Evolutionary conservation across 2,113 vertebrate genomes (phyloP).

Genomic region (Hippocampus barbouri): DNA sequence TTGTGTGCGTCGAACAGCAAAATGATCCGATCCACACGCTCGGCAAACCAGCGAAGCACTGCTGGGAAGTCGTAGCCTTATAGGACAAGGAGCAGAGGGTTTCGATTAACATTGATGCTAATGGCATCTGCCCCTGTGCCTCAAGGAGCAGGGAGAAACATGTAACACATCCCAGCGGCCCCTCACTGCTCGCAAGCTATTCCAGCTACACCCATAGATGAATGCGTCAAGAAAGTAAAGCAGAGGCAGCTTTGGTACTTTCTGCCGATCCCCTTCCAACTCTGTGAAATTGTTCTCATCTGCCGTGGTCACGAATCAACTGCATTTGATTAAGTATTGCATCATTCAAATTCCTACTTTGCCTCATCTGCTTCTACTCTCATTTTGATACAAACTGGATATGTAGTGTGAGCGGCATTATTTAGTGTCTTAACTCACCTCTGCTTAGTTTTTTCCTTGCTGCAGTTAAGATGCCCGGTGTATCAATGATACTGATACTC

Average conservation of each 20-base stretch:
- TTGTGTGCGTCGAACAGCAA: slow-evolving; percentile 90
- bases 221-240: slow-evolving; percentile 46
- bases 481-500: slow-evolving; percentile 85
- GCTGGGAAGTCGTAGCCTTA: slow-evolving; percentile 86
- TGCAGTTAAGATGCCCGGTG: slow-evolving; percentile 82
- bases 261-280: slow-evolving; percentile 25
- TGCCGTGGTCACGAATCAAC: slow-evolving; percentile 21
- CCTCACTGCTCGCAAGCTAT: slow-evolving; percentile 37
- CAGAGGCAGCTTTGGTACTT: slow-evolving; percentile 15
- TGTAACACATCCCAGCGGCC: slow-evolving; percentile 37
- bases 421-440: slow-evolving; percentile 60
- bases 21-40: slow-evolving; percentile 87
- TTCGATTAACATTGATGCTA: slow-evolving; percentile 40
- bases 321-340: not conserved
- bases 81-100: slow-evolving; percentile 26
- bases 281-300: slow-evolving; percentile 23
- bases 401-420: not conserved
- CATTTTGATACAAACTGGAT: not conserved
- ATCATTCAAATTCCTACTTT: slow-evolving; percentile 1
- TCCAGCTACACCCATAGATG: slow-evolving; percentile 53
- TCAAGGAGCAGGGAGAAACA: slow-evolving; percentile 21
- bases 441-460: slow-evolving; percentile 79
- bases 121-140: slow-evolving; percentile 24
- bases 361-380: not conserved
- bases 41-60: slow-evolving; percentile 85